Percentiles rank a stretch among this genome's conserved stretches.
Evolutionary conservation across 2,797 vertebrate species (phyloP).

Genomic region (Allobates femoralis): DNA sequence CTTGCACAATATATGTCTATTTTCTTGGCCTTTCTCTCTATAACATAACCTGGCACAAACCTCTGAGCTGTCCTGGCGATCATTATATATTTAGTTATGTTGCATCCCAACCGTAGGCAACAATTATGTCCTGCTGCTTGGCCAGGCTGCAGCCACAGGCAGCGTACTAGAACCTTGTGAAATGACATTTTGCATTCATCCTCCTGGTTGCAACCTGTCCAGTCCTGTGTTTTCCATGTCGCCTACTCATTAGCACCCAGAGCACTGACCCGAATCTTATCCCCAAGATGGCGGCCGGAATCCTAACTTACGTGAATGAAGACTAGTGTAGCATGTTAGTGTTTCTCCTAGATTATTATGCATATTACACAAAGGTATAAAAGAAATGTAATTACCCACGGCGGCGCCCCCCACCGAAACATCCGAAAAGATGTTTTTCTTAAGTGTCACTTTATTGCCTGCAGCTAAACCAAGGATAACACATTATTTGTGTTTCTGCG

Average conservation of each 20-base stretch:
- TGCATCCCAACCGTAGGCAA: not conserved
- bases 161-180: not conserved
- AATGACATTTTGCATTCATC: slow-evolving; percentile 21
- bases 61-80: slow-evolving; percentile 9
- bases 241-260: not conserved
- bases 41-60: slow-evolving; percentile 11
- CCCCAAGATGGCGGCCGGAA: not conserved
- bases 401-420: not conserved
- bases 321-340: not conserved
- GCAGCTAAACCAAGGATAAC: slow-evolving; percentile 18
- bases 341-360: not conserved
- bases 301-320: not conserved
- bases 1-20: not conserved
- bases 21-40: not conserved
- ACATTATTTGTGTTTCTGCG: slow-evolving; percentile 20
- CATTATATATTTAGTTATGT: slow-evolving; percentile 26
- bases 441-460: slow-evolving; percentile 34
- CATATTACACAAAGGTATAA: not conserved
- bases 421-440: not conserved
- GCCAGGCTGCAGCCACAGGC: slow-evolving; percentile 23
- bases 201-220: slow-evolving; percentile 8
- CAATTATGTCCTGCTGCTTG: slow-evolving; percentile 28
- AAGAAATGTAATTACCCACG: not conserved
- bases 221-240: not conserved
- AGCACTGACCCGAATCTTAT: not conserved